Base-by-base conservation (phyloP, 2,797 vertebrate species). In the Limnodromus scolopaceus region DNA sequence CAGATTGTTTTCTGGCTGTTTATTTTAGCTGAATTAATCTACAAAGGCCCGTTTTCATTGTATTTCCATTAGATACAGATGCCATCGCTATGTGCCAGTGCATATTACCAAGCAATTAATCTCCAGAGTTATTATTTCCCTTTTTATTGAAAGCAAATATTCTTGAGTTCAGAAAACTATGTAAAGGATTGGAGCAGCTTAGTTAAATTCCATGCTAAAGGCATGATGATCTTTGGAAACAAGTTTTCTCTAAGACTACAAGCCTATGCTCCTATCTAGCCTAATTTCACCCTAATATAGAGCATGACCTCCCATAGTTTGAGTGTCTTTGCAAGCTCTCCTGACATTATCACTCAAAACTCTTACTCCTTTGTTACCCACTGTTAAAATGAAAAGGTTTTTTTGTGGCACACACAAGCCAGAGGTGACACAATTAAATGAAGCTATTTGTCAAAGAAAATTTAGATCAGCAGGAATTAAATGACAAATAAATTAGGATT, bases 361-460 rank as follows among this genome's bases (percentile, higher is more conserved):
- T 84, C 76, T 88, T 75, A 55, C 55, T 96, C 60, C 82, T 95
- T 92, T 95, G 80, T 84, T 94, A 81, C 78, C 90, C 63, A 74
- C 89, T 96, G 63, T 84, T 96, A 96, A 96, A 97, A 93, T 46
- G 39, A 88, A 97, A 97, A 74, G 66, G 46, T 95, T 32, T 96
- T 97, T 96, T 94, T 86, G 93, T 88, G 88, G 76, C 22, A 74
- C 89, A 96, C 53, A 70, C 87, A 95, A 96, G 92, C 85, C 95
- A 97, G 96, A 97, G 94, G 95, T 97, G 96, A 95, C 83, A 94
- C 93, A 97, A 96, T 97, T 96, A 97, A 97, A 88, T 96, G 39
- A 92, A 97, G 89, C 83, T 87, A 80, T 97, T 96, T 97, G 88
- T 97, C 96, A 94, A 93, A 96, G 96, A 97, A 98, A 97, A 97